These are phyloP conservation scores for Trissolcus basalis DNA, from an alignment of 1,140 invertebrate genomes.

Conservation along the genomic window DNA sequence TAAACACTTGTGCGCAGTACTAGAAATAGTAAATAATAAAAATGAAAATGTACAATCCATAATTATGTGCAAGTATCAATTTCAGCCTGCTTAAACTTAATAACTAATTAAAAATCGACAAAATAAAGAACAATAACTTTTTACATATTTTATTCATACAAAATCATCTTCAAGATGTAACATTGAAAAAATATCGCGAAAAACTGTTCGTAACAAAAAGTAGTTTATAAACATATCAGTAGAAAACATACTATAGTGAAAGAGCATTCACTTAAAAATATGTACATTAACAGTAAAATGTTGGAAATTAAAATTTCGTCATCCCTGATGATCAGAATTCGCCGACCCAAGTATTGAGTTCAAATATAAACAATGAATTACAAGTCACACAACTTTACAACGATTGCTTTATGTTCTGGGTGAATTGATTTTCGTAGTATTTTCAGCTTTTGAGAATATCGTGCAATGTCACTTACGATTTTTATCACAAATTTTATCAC, in stretches of 20 bases:
- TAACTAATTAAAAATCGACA: not conserved
- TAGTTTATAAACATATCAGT: constrained; percentile 31
- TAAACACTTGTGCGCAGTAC: too few species aligned
- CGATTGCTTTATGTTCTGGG: not conserved
- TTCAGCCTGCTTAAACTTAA: not conserved
- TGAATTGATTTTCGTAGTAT: constrained; percentile 15
- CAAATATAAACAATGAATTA: constrained; percentile 13
- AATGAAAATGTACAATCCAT: too few species aligned
- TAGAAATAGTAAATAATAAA: too few species aligned
- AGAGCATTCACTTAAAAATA: constrained; percentile 36
- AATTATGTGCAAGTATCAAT: too few species aligned
- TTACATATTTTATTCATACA: constrained; percentile 23
- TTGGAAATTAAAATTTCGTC: constrained; percentile 31
- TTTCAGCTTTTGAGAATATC: constrained; percentile 4
- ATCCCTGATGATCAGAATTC: constrained; percentile 21
- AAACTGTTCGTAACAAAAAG: constrained; percentile 28
- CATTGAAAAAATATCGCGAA: constrained; percentile 43
- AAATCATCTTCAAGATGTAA: constrained; percentile 31
- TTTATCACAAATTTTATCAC: constrained; percentile 29
- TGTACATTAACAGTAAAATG: constrained; percentile 36
- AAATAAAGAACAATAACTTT: constrained; percentile 9
- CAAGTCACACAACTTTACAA: constrained; percentile 26
- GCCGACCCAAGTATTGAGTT: too few species aligned
- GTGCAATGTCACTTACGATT: not conserved
- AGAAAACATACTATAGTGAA: constrained; percentile 39